Percentiles rank a stretch among this genome's conserved stretches.
Conservation (phyloP, 2,888 invertebrate species). For the Salticus scenicus region DNA sequence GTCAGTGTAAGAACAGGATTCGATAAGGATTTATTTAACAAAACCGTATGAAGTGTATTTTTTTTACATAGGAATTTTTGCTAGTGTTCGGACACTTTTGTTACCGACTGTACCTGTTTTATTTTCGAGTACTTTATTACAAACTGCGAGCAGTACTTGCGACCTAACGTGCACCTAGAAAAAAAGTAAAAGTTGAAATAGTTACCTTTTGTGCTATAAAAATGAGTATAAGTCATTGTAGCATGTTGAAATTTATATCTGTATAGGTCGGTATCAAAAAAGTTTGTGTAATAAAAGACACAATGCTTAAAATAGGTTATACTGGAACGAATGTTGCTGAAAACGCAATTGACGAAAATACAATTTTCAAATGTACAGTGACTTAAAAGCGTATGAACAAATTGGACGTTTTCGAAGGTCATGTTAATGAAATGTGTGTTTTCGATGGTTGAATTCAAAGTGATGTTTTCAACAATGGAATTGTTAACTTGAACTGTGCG, state of each 20-base stretch:
- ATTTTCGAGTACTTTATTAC: too few relatives aligned
- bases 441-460: conserved; percentile 81
- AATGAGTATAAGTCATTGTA: conserved; percentile 78
- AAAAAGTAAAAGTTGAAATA: neutral
- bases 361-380: conserved; percentile 85
- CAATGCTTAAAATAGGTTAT: conserved; percentile 82
- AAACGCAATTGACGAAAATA: conserved; percentile 82
- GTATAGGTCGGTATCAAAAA: conserved; percentile 83
- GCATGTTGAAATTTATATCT: conserved; percentile 79
- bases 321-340: conserved; percentile 85
- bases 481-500: conserved; percentile 74
- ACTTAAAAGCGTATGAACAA: conserved; percentile 82
- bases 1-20: too few relatives aligned
- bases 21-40: too few relatives aligned
- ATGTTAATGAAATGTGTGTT: conserved; percentile 81
- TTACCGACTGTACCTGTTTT: too few relatives aligned
- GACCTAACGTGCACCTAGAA: too few relatives aligned
- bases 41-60: too few relatives aligned
- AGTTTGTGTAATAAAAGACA: conserved; percentile 78
- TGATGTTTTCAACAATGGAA: conserved; percentile 74
- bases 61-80: too few relatives aligned
- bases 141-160: too few relatives aligned
- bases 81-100: too few relatives aligned
- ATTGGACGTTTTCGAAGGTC: conserved; percentile 81
- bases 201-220: conserved; percentile 75